Base-by-base conservation (phyloP, 2,888 invertebrate species). In the Drosophila nr. fundita region DNA sequence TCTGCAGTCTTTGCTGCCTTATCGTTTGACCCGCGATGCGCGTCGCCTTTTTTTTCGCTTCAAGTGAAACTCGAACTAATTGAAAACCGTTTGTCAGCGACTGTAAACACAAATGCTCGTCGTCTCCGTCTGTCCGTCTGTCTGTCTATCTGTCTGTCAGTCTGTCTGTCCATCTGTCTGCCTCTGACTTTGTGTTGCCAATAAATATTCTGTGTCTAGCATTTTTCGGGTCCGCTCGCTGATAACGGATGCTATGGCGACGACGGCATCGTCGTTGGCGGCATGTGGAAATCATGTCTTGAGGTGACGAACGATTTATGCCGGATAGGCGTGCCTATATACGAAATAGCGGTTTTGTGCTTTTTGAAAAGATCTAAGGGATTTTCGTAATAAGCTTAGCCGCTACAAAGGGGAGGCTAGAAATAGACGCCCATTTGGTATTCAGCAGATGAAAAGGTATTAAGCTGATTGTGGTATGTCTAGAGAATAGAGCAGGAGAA, bases 11-110 rank as follows among this genome's bases (percentile, higher is more conserved):
- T 65, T 69, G 82, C 82, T 78, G 68, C 68, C 67, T 78, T 82
- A 76, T 73, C 80, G 83, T 80, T 78, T 85, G 88, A 88, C 83
- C 86, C 78, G 86, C 83, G 71, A 68, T 73, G 45, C 63, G 68
- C 59, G 68, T 75, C 80, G 80, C 73, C 72, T 73, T 32, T 32
- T 76, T 42, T 42, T 53, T 63, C 36, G 49, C 73, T 68, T 70
- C 76, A 76, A 76, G 50, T 74, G 68, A 68, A 71, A 78, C 73
- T 61, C 68, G 65, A 69, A 84, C 89, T 85, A 85, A 85, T 85
- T 85, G 85, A 85, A 85, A 84, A 87, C 85, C 85, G 89, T 87
- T 85, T 85, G 89, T 85, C 85, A 85, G 88, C 89, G 74, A 70
- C 64, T 84, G 82, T 85, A 85, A 85, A 85, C 89, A 89, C 38